Percentiles rank a stretch among this genome's conserved stretches.
Evolutionary conservation across 2,113 vertebrate genomes (phyloP).

Genomic region (Eclectus roratus): DNA sequence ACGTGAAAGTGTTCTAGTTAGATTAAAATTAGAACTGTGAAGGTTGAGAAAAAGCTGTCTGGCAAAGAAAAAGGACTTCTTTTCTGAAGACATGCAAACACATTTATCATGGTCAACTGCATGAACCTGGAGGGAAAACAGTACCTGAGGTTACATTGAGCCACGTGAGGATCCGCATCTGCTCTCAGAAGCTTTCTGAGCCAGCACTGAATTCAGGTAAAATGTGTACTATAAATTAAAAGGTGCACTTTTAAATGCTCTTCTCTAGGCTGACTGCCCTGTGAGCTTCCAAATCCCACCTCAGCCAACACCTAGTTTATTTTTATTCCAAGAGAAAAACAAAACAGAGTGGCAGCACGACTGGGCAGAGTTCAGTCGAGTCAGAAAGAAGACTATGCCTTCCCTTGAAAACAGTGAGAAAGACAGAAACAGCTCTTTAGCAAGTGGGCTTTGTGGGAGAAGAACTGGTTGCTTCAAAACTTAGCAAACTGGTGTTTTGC

Average conservation of each 20-base stretch:
- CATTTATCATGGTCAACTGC: not conserved
- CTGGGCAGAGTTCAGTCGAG: not conserved
- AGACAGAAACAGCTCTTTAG: not conserved
- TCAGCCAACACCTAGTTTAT: not conserved
- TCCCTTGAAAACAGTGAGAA: not conserved
- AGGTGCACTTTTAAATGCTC: slow-evolving; percentile 30
- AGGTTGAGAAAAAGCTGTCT: not conserved
- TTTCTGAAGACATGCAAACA: slow-evolving; percentile 54
- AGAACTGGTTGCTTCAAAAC: not conserved
- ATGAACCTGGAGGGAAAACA: slow-evolving; percentile 8
- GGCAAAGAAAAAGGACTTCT: slow-evolving; percentile 15
- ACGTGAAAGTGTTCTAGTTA: not conserved
- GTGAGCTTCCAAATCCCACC: slow-evolving; percentile 34
- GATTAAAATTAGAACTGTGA: slow-evolving; percentile 32
- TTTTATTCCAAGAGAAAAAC: not conserved
- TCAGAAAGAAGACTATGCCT: not conserved
- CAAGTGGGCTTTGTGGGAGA: not conserved
- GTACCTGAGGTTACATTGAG: slow-evolving; percentile 6
- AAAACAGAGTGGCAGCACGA: not conserved
- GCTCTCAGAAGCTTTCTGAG: slow-evolving; percentile 25
- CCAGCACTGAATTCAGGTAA: slow-evolving; percentile 14
- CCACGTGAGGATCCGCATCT: not conserved
- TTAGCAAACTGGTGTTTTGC: not conserved
- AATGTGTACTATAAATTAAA: not conserved
- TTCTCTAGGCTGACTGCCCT: slow-evolving; percentile 2